A percentile compares a stretch with the other conserved stretches of the same genome.
phyloP scores from a whole-genome alignment of 1,140 invertebrate species.

The Lanistes nyassanus region DNA sequence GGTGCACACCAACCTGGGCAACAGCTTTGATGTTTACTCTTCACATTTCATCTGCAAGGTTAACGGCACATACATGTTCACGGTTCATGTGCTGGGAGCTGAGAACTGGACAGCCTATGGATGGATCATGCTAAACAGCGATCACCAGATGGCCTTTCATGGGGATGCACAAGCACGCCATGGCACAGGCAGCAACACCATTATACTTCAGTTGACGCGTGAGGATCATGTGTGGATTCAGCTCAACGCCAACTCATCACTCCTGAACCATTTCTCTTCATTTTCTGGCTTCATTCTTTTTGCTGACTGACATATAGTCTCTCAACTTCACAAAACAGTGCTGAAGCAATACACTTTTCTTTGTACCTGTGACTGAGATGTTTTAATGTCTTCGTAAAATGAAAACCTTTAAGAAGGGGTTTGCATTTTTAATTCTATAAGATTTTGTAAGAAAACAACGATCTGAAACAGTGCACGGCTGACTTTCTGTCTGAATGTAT shows the following conservation, averaged over 20 bases:
- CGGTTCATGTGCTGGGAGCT: conserved; percentile 59
- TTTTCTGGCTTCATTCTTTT: conserved; percentile 64
- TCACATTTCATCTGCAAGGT: conserved; percentile 64
- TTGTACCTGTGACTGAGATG: no score
- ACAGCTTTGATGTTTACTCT: conserved; percentile 60
- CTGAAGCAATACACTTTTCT: no score
- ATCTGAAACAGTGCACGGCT: no score
- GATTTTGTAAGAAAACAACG: no score
- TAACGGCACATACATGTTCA: conserved; percentile 66
- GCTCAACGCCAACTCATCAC: conserved; percentile 60
- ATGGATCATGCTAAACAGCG: conserved; percentile 65
- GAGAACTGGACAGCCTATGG: conserved; percentile 59
- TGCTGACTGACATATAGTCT: conserved; percentile 35
- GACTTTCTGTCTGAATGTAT: no score
- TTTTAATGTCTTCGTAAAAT: no score
- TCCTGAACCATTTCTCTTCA: conserved; percentile 64
- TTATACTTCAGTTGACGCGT: conserved; percentile 52
- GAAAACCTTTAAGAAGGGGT: no score
- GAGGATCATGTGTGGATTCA: conserved; percentile 65
- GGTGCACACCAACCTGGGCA: conserved; percentile 60
- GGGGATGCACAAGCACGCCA: conserved; percentile 61
- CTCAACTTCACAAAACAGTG: no score
- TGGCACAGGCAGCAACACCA: conserved; percentile 63
- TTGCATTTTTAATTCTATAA: no score
- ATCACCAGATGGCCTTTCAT: conserved; percentile 62